Percentiles rank a stretch among this genome's conserved stretches.
These are phyloP conservation scores for Benthosema pterotum DNA, from an alignment of 2,797 vertebrate genomes.

Conservation along the genomic window DNA sequence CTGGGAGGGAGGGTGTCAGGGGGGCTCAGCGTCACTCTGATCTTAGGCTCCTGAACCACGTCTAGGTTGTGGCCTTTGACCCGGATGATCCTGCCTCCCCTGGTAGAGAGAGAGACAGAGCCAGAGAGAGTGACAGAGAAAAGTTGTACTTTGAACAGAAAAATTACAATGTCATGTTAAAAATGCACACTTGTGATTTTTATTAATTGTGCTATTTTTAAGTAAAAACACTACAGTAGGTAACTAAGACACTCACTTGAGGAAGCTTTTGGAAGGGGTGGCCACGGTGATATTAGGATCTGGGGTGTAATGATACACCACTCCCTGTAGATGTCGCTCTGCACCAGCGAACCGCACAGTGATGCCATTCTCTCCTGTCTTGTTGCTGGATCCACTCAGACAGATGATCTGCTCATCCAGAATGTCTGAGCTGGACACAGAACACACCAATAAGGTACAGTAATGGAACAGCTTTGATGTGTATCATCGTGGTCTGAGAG, in stretches of 20 bases:
- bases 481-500: no score
- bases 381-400: conserved; percentile 84
- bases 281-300: conserved; percentile 92
- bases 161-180: no score
- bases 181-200: no score
- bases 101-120: conserved; percentile 49
- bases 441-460: no score
- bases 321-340: conserved; percentile 82
- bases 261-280: conserved; percentile 90
- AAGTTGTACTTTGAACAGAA: neutral
- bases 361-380: conserved; percentile 81
- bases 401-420: conserved; percentile 85
- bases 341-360: conserved; percentile 86
- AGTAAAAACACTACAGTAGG: no score
- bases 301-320: conserved; percentile 86
- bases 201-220: no score
- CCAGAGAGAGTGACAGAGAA: neutral
- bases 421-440: conserved; percentile 73
- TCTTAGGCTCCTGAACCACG: conserved; percentile 92
- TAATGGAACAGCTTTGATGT: no score
- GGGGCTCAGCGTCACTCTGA: conserved; percentile 87
- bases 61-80: conserved; percentile 92
- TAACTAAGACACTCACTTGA: conserved; percentile 77
- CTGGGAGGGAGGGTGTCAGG: conserved; percentile 53
- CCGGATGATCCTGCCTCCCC: conserved; percentile 90